Percentiles rank a stretch among this genome's conserved stretches.
phyloP scores from a whole-genome alignment of 2,888 invertebrate species.

The Iselma pallidipennis region DNA sequence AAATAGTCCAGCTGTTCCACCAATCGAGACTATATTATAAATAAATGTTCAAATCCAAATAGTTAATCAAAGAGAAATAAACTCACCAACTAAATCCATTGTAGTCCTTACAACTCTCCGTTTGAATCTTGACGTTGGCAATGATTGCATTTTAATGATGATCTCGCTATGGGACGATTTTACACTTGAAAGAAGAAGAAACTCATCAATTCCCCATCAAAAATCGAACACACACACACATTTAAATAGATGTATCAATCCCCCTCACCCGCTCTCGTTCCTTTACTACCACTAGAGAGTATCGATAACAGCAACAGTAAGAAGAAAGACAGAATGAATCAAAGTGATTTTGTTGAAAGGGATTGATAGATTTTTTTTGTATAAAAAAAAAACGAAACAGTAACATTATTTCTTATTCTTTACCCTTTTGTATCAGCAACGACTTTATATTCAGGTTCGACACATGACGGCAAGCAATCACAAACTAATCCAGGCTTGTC shows the following conservation, averaged over 20 bases:
- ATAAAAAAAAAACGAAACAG: no score
- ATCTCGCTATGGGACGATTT: slow-evolving; percentile 48
- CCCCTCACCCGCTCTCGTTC: no score
- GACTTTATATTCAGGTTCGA: slow-evolving; percentile 62
- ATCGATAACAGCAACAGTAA: no score
- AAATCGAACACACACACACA: background rate
- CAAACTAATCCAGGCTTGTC: slow-evolving; percentile 58
- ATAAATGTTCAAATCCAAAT: slow-evolving; percentile 14
- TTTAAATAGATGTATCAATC: no score
- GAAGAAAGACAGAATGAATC: no score
- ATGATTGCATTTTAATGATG: slow-evolving; percentile 57
- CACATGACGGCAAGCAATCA: slow-evolving; percentile 64
- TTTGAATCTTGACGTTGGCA: slow-evolving; percentile 62
- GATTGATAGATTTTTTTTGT: no score
- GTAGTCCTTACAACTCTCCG: slow-evolving; percentile 65
- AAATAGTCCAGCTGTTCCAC: slow-evolving; percentile 65
- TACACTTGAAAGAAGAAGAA: slow-evolving; percentile 24
- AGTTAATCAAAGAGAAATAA: background rate
- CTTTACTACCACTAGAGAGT: no score
- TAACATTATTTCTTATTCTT: slow-evolving; percentile 40
- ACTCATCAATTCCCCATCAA: background rate
- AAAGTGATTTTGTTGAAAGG: no score
- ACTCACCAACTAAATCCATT: slow-evolving; percentile 65
- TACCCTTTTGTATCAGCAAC: slow-evolving; percentile 59
- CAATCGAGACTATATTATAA: slow-evolving; percentile 65